Base-by-base conservation (phyloP, 2,888 invertebrate genomes). In the Molanna angustata region DNA sequence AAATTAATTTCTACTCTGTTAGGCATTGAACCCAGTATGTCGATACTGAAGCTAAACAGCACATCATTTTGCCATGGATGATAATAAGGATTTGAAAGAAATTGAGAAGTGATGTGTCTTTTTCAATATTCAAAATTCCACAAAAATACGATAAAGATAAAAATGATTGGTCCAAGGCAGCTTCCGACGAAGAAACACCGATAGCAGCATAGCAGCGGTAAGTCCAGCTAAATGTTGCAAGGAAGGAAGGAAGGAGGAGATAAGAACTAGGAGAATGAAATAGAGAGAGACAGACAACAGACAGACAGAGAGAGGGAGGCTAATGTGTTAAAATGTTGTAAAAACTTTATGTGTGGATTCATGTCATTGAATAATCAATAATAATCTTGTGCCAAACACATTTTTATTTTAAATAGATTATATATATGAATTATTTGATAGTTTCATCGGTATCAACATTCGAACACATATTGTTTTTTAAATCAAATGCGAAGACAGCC, bases 161-260 rank as follows among this genome's bases (percentile, higher is more conserved):
- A 13, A 13, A 35, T 35, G 35, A 13, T 13, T 4, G 4, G 4
- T n/a, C 35, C 35, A 35, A 13, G n/a, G 4, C 35, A 35, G 35
- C 35, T 4, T n/a, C 35, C 9, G 35, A 35, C 6, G 35, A 27
- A 27, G 27, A 27, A 7, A 35, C 35, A 35, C 35, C 35, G 35
- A 35, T 13, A 35, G 13, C 35, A 27, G 27, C 27, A 27, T n/a
- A 27, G 4, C 4, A 27, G 27, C 11, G 11, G 27, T 7, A 4
- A 27, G 27, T 27, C 27, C 27, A 27, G 27, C 27, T 27, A 27
- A 27, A 27, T 27, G 11, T 27, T 27, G 11, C 11, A 4, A 27
- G 27, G 4, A 13, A 35, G 35, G 35, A 35, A 35, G 35, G 35
- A 35, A 35, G 35, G n/a, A n/a, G n/a, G n/a, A n/a, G n/a, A n/a